Evolutionary conservation across 2,888 invertebrate species (phyloP).

Genomic region (Drosophila setosimentum): DNA sequence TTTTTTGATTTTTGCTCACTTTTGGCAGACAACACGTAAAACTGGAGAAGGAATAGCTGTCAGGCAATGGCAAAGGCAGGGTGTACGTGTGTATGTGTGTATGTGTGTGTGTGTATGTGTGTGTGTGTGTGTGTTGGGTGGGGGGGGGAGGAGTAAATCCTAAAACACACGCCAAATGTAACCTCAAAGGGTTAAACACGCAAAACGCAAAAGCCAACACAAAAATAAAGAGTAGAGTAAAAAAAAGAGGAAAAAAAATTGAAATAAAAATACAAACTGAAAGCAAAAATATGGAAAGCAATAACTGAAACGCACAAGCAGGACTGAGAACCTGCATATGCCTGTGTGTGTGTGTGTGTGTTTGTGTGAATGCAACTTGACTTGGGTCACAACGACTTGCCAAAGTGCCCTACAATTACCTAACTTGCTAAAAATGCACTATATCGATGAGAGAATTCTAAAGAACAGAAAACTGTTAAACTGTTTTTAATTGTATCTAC

Average conservation of each 20-base stretch:
- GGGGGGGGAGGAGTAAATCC: conserved; percentile 16
- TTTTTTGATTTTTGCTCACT: conserved; percentile 54
- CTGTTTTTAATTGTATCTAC: background rate
- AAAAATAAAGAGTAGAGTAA: conserved; percentile 49
- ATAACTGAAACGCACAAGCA: conserved; percentile 58
- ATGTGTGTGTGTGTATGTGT: background rate
- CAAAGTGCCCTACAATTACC: conserved; percentile 33
- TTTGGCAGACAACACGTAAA: conserved; percentile 55
- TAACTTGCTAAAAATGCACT: background rate
- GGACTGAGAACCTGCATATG: conserved; percentile 21
- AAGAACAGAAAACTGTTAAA: background rate
- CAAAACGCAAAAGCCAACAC: conserved; percentile 80
- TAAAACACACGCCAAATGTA: conserved; percentile 80
- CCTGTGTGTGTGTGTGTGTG: conserved; percentile 25
- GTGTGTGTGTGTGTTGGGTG: background rate
- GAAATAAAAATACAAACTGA: conserved; percentile 51
- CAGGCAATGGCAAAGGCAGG: conserved; percentile 9
- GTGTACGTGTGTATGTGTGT: background rate
- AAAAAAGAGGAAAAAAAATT: conserved; percentile 25
- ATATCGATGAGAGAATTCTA: background rate
- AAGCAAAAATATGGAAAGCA: conserved; percentile 76
- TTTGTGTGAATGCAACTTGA: conserved; percentile 9
- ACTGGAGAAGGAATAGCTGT: conserved; percentile 21
- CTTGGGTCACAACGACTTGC: conserved; percentile 11
- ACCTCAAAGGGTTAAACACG: conserved; percentile 82